Base-by-base conservation (phyloP, 2,888 invertebrate genomes). In the Clusia tigrina region DNA sequence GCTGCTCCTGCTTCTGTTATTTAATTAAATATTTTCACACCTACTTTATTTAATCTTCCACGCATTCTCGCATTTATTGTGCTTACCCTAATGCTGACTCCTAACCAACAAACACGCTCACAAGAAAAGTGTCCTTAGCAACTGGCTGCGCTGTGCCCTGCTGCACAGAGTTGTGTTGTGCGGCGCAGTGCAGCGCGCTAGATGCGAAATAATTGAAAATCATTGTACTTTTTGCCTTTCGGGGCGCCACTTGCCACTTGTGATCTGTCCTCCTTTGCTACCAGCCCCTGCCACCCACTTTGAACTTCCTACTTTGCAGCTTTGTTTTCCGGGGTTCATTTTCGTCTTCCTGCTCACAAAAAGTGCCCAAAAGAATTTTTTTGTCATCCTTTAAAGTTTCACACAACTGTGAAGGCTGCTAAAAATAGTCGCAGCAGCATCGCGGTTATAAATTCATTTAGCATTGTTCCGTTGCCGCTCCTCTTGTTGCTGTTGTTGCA, bases 11-110 rank as follows among this genome's bases (percentile, higher is more conserved):
- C 64, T 67, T 18, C 25, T 63, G 51, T 60, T 75, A 78, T 78
- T 75, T 75, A 79, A 79, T 79, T 81, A 80, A 80, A 79, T 74
- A 76, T 74, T 74, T 78, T 74, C 76, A 74, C 76, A 80, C 79
- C 73, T 74, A 75, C 72, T 75, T 73, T 73, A 71, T 71, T 71
- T 70, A 67, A 71, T 58, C 59, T 65, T 51, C 24, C 17, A 25
- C 20, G 62, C 32, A 62, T 60, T 64, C 60, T 46, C 22, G 52
- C 55, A 25, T 32, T 55, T 59, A 48, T 24, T n/a, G n/a, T n/a
- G n/a, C n/a, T n/a, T n/a, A n/a, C n/a, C n/a, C n/a, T 24, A 54
- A 15, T 23, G 48, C 15, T 20, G 48, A 48, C 48, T 20, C 22
- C 22, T 22, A 6, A 15, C 22, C 6, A 18, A 48, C 2, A 48